Base-by-base conservation (phyloP, 1,140 invertebrate species). In the Drosophila carrolli region DNA sequence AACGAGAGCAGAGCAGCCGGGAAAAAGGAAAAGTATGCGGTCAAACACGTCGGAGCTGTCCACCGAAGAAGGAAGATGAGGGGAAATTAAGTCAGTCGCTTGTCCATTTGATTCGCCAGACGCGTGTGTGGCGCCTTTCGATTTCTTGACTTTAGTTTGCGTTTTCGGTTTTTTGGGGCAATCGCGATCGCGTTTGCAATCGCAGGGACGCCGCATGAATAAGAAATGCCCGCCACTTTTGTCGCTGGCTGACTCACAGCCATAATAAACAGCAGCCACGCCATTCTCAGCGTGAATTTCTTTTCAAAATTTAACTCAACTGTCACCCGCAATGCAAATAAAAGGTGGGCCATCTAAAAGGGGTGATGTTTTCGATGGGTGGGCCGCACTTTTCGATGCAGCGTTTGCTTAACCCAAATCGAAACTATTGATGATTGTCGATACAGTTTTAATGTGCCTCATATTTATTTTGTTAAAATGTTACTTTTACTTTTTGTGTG, bases 81-180 rank as follows among this genome's bases (percentile, higher is more conserved):
- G 60, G 44, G 60, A 35, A 56, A 53, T 62, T 63, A 65, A 66
- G 51, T 81, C 50, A 80, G 81, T 85, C 56, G 67, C 51, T 60
- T 82, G 83, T 79, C 83, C 83, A 48, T 83, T 86, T 86, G 83
- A 86, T 88, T 72, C 89, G 84, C 78, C 84, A 89, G 76, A 83
- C 83, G 72, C 57, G 80, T 76, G 83, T 83, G 61, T 66, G 83
- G 81, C 74, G 75, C 82, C 82, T 88, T 86, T 88, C 83, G 66
- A 86, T 88, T 88, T 77, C 72, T 27, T 48, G 32, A 61, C 56
- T 46, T 62, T 43, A 44, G 46, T 58, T 71, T 40, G 38, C 14
- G 62, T 51, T 50, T 41, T 23, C 11, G 35, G 5, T 65, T 62
- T 50, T 54, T 47, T 65, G 72, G 60, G 60, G 44, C 78, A 68